Percentiles rank a stretch among this genome's conserved stretches.
Evolutionary conservation across 2,113 vertebrate species (phyloP).

Genomic region (Mormyrus iriodes): DNA sequence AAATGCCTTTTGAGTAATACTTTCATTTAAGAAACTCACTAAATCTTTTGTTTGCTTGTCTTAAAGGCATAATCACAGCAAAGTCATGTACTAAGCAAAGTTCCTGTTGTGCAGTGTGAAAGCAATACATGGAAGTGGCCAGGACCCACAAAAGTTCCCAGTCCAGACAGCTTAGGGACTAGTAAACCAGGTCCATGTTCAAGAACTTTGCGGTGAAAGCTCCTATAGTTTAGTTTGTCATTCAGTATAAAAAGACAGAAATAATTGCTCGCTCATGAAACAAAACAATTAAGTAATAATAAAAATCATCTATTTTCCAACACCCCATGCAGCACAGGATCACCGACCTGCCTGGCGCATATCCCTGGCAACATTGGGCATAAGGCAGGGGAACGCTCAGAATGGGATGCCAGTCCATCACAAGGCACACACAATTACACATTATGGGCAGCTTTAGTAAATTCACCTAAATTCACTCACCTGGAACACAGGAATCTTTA

Average conservation of each 20-base stretch:
- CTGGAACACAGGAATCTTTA: neutral
- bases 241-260: neutral
- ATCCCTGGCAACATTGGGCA: neutral
- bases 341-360: neutral
- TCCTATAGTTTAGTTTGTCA: neutral
- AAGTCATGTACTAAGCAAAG: neutral
- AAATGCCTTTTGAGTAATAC: neutral
- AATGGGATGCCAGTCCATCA: neutral
- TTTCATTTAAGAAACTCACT: neutral
- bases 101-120: neutral
- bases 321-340: neutral
- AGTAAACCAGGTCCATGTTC: neutral
- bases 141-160: neutral
- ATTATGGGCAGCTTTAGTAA: neutral
- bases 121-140: neutral
- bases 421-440: neutral
- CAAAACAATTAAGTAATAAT: neutral
- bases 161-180: neutral
- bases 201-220: neutral
- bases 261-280: neutral
- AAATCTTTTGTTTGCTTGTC: neutral
- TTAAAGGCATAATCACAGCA: neutral
- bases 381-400: neutral
- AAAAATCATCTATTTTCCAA: neutral
- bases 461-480: neutral